Conservation (phyloP, 1,140 invertebrate genomes). For the Calycopis cecrops region DNA sequence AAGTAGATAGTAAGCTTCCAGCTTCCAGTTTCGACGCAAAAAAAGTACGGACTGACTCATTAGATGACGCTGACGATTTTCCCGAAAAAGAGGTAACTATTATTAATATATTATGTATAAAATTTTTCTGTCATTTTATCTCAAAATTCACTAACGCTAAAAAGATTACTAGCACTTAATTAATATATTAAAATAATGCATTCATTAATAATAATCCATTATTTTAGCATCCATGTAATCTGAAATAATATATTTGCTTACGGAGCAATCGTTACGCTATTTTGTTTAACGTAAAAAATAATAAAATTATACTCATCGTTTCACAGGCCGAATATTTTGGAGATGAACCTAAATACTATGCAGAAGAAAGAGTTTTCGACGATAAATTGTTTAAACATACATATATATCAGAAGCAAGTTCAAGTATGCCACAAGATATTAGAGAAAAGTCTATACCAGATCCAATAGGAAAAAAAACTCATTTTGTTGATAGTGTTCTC, state of each 20-base stretch:
- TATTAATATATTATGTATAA: no score
- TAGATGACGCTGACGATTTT: conserved; percentile 73
- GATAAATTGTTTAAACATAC: conserved; percentile 21
- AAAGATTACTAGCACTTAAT: background rate
- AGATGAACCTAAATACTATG: conserved; percentile 43
- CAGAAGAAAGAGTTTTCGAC: conserved; percentile 28
- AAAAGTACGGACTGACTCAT: conserved; percentile 69
- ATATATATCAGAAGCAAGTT: conserved; percentile 29
- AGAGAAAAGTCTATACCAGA: conserved; percentile 33
- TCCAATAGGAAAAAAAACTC: conserved; percentile 41
- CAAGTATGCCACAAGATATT: conserved; percentile 27
- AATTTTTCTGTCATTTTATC: background rate
- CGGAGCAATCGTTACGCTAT: no score
- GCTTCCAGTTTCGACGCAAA: conserved; percentile 64
- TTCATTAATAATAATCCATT: no score
- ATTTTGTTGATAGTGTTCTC: conserved; percentile 50
- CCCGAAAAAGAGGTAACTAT: conserved; percentile 74
- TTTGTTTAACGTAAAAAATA: no score
- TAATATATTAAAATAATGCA: no score
- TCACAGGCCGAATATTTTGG: conserved; percentile 53
- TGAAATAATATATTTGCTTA: no score
- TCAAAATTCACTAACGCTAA: background rate
- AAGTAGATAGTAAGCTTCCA: conserved; percentile 57
- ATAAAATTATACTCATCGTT: background rate
- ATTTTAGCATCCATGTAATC: no score